Evolutionary conservation across 2,113 vertebrate species (phyloP).

Genomic region (Neolamprologus kungweensis): DNA sequence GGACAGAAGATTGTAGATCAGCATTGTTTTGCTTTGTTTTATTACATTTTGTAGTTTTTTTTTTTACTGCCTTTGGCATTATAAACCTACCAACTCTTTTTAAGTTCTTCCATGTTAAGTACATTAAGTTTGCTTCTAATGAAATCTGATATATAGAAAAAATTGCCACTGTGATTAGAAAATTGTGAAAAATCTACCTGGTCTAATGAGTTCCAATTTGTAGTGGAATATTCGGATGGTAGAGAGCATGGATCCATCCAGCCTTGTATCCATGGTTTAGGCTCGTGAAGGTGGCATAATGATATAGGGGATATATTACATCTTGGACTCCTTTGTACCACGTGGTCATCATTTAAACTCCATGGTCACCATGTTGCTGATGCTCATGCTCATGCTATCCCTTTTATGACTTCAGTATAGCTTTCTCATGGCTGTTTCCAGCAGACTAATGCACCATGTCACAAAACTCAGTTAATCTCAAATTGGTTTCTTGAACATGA

Average conservation of each 20-base stretch:
- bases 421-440: not conserved
- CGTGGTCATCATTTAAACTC: not conserved
- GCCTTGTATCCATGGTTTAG: not conserved
- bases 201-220: not conserved
- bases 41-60: not conserved
- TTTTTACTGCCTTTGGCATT: not conserved
- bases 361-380: not conserved
- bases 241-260: not conserved
- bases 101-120: not conserved
- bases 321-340: not conserved
- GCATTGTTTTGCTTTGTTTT: not conserved
- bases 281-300: not conserved
- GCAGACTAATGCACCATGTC: not conserved
- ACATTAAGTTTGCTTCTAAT: not conserved
- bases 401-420: not conserved
- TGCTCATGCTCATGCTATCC: not conserved
- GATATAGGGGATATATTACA: not conserved
- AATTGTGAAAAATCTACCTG: not conserved
- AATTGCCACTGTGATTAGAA: not conserved
- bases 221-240: not conserved
- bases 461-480: not conserved
- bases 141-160: not conserved
- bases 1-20: not conserved
- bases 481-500: not conserved
- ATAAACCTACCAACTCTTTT: not conserved